Percentiles rank a stretch among this genome's conserved stretches.
These are phyloP conservation scores for Caenorhabditis angaria DNA, from an alignment of 2,888 invertebrate genomes.

Conservation along the genomic window DNA sequence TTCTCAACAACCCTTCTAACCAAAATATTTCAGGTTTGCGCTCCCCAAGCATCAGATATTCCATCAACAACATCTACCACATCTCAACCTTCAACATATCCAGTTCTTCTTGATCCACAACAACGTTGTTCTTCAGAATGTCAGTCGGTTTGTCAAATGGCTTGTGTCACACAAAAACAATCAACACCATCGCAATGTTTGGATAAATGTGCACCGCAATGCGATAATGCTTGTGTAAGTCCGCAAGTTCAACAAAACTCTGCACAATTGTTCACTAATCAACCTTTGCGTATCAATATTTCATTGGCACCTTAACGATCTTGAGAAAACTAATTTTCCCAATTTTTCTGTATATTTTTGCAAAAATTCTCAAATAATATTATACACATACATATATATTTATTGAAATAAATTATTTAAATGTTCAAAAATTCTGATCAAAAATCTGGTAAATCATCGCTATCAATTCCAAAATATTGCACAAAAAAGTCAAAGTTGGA, in stretches of 20 bases:
- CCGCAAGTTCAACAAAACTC: conserved; percentile 50
- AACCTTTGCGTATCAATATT: conserved; percentile 31
- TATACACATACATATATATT: not conserved
- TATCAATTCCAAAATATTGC: not conserved
- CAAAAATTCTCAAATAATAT: not conserved
- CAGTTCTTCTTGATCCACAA: conserved; percentile 50
- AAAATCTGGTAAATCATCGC: not conserved
- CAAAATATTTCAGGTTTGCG: conserved; percentile 34
- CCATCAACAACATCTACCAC: conserved; percentile 40
- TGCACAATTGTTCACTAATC: conserved; percentile 43
- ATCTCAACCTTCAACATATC: conserved; percentile 39
- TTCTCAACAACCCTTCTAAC: no score
- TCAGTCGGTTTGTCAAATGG: conserved; percentile 53
- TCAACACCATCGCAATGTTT: conserved; percentile 41
- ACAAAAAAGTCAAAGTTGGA: not conserved
- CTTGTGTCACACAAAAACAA: conserved; percentile 46
- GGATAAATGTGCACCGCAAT: conserved; percentile 50
- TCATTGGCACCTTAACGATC: conserved; percentile 16
- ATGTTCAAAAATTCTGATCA: conserved; percentile 7
- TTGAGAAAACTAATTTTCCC: conserved; percentile 4
- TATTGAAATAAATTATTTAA: conserved; percentile 10
- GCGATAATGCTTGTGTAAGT: conserved; percentile 45
- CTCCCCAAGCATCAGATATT: conserved; percentile 30
- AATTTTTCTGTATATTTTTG: conserved; percentile 3
- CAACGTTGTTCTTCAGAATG: conserved; percentile 56